Conservation (phyloP, 2,113 vertebrate genomes). For the Dasyornis broadbenti region DNA sequence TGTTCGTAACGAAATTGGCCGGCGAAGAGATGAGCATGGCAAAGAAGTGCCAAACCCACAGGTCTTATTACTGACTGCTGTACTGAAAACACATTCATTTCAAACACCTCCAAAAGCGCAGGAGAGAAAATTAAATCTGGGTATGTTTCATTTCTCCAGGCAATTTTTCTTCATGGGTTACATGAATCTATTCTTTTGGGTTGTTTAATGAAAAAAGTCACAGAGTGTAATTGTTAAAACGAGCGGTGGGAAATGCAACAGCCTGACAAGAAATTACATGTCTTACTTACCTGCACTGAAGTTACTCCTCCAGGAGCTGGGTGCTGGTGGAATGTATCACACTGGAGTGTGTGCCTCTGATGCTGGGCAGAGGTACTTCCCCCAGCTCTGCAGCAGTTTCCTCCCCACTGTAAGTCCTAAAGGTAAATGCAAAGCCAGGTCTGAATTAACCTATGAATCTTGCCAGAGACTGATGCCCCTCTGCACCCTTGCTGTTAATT, state of each 20-base stretch:
- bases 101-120: background rate
- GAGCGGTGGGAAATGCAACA: background rate
- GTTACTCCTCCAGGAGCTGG: background rate
- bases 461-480: background rate
- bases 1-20: background rate
- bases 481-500: background rate
- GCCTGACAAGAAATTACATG: constrained; percentile 48
- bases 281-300: constrained; percentile 25
- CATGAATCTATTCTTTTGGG: constrained; percentile 7
- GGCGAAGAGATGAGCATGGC: background rate
- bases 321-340: background rate
- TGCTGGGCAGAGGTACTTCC: background rate
- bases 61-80: background rate
- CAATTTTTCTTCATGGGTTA: constrained; percentile 26
- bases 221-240: constrained; percentile 11
- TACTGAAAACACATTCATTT: background rate
- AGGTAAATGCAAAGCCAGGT: background rate
- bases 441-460: background rate
- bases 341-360: background rate
- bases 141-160: constrained; percentile 34
- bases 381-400: background rate
- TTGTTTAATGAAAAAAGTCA: constrained; percentile 27
- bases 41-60: background rate
- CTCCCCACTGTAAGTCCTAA: background rate
- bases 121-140: constrained; percentile 40